Base-by-base conservation (phyloP, 2,888 invertebrate species). In the Drosophila kambysellisi region DNA sequence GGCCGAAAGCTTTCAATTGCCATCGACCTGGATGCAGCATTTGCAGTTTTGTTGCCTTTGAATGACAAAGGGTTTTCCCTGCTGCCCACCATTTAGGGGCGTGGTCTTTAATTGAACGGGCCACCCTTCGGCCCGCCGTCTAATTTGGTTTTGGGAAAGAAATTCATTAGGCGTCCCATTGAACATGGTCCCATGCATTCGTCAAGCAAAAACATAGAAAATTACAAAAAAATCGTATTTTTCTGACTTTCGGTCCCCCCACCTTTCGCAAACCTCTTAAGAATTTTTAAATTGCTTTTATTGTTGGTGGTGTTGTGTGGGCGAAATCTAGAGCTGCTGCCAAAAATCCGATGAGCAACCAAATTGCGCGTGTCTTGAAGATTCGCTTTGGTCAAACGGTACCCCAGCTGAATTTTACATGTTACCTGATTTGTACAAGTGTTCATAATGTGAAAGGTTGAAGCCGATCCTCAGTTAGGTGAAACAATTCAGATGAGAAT, bases 181-280 rank as follows among this genome's bases (percentile, higher is more conserved):
- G 61, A 63, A 63, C 37, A 69, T 56, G 59, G 39, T 66, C 63
- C 62, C 71, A 59, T 69, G 57, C 69, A 74, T 54, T 59, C 62
- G 73, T 76, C 74, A 73, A 69, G 62, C 66, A 61, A 52, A 70
- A 76, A 74, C 65, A 82, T 68, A 37, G 63, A 67, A 82, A 74
- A 79, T 66, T 64, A 76, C 67, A 65, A 73, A 58, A 65, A 25
- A 25, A 63, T 67, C 56, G 43, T 71, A 61, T 79, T 71, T 46
- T 54, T 58, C 41, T 66, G 78, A 73, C 68, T 59, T 73, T 58
- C 29, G 46, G 17, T 60, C 59, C 6, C 7, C 8, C 8, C 29
- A 57, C 3, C 6, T 9, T 65, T 65, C 51, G 58, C 58, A 30
- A 64, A 53, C 39, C 50, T 15, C 46, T 4, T 46, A 2, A 46